These are phyloP conservation scores for Campoplex nolae DNA, from an alignment of 2,888 invertebrate genomes.

Conservation along the genomic window DNA sequence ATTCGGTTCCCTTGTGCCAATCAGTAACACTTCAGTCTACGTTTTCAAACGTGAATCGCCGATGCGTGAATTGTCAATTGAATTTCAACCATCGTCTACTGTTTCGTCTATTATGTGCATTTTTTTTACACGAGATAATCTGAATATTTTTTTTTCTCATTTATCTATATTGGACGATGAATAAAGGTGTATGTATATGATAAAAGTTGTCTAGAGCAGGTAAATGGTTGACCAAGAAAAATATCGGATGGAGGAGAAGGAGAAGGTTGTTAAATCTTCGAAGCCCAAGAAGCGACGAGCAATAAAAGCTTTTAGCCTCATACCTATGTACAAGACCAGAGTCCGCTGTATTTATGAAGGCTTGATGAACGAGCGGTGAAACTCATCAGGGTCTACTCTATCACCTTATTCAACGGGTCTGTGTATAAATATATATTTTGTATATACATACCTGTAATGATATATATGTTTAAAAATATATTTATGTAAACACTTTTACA, in stretches of 20 bases:
- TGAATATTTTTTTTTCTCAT: not conserved
- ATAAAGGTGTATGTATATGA: not conserved
- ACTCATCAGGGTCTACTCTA: conserved; percentile 58
- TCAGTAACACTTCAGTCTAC: not conserved
- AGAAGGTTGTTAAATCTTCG: conserved; percentile 54
- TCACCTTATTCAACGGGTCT: conserved; percentile 43
- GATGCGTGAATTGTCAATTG: not conserved
- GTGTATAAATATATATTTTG: conserved; percentile 3
- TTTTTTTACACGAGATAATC: not conserved
- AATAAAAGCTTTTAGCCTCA: conserved; percentile 50
- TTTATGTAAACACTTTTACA: not conserved
- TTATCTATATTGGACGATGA: not conserved
- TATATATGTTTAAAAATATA: not conserved
- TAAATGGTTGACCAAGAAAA: conserved; percentile 65
- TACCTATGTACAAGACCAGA: not conserved
- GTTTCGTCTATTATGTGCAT: not conserved
- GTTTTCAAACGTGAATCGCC: not conserved
- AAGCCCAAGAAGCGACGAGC: conserved; percentile 42
- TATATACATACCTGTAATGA: not conserved
- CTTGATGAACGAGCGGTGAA: conserved; percentile 63
- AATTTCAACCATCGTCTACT: not conserved
- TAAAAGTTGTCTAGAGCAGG: not conserved
- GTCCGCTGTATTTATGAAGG: conserved; percentile 49
- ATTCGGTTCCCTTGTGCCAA: not conserved
- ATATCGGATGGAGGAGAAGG: conserved; percentile 62